Evolutionary conservation across 2,113 vertebrate species (phyloP), one percentile per base, ranked within the genome.

Genomic region (Otis tarda): DNA sequence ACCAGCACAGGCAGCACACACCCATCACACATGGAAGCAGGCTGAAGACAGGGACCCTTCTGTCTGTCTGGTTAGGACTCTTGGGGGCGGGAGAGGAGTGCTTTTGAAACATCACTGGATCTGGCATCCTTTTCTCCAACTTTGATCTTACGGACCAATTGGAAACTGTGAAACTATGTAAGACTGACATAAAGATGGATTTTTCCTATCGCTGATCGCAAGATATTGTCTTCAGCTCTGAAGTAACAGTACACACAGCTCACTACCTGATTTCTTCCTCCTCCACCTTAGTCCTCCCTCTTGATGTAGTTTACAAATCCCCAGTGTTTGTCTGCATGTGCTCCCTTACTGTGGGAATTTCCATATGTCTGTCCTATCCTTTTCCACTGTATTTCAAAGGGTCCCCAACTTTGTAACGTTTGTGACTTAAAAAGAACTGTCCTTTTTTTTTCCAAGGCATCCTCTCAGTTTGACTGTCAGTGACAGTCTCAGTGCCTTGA

Each of bases 1-100:
- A 33, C 6, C 37, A 78, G n/a, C 37, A 53, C 11, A 75, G 27
- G 25, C 81, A 82, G 61, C 0, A 2, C 1, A 0, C 4, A 14
- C 19, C 22, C 31, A 35, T 24, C n/a, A 59, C 10, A 28, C 14
- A 21, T 2, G 49, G 5, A 35, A 75, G 64, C 9, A 49, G 45
- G 18, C 52, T 77, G 83, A 67, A 77, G 61, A n/a, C n/a, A 49
- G 14, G 33, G 33, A 52, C 61, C 7, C 27, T 69, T 45, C 63
- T 28, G 20, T 39, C 17, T 33, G 43, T 47, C 37, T 21, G 1
- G 23, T 69, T 5, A n/a, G 50, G 60, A n/a, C 55, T 64, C 23
- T 1, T 28, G 10, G 23, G 11, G 6, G 12, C 1, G 1, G 50
- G 52, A 83, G 52, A 79, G 20, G 67, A 85, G 83, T 70, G 41